phyloP scores from a whole-genome alignment of 2,888 invertebrate species.

The Oeneis ivallda region DNA sequence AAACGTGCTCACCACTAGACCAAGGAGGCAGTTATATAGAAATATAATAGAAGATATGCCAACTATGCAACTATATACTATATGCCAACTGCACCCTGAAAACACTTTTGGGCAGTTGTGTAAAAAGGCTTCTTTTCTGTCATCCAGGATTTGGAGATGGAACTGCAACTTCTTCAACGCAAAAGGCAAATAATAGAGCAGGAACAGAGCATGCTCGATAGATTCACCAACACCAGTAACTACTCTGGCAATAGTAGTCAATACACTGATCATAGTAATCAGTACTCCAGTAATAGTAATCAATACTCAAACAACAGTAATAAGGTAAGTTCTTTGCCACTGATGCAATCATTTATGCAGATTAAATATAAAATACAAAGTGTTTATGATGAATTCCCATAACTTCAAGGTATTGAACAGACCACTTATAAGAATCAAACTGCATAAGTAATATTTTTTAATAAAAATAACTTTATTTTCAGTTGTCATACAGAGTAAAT shows the following conservation, averaged over 20 bases:
- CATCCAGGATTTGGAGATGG: constrained; percentile 61
- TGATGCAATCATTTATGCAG: neutral
- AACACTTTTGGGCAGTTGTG: too few species aligned
- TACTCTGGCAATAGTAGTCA: neutral
- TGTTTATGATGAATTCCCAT: too few species aligned
- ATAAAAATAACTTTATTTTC: too few species aligned
- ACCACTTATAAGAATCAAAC: too few species aligned
- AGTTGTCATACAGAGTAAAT: too few species aligned
- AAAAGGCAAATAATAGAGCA: constrained; percentile 66
- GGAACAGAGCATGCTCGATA: constrained; percentile 53
- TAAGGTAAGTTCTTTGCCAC: neutral
- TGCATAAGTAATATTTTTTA: too few species aligned
- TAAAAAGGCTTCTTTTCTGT: neutral
- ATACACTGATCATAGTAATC: neutral
- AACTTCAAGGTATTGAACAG: too few species aligned
- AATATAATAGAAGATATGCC: too few species aligned
- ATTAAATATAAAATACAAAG: neutral
- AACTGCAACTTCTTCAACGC: constrained; percentile 63
- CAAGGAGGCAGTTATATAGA: too few species aligned
- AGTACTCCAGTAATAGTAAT: neutral
- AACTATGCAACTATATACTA: too few species aligned
- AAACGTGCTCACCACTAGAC: too few species aligned
- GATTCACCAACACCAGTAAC: constrained; percentile 5
- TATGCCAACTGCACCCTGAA: too few species aligned
- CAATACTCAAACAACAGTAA: neutral